Base-by-base conservation (phyloP, 2,113 vertebrate species). In the Albula goreensis region DNA sequence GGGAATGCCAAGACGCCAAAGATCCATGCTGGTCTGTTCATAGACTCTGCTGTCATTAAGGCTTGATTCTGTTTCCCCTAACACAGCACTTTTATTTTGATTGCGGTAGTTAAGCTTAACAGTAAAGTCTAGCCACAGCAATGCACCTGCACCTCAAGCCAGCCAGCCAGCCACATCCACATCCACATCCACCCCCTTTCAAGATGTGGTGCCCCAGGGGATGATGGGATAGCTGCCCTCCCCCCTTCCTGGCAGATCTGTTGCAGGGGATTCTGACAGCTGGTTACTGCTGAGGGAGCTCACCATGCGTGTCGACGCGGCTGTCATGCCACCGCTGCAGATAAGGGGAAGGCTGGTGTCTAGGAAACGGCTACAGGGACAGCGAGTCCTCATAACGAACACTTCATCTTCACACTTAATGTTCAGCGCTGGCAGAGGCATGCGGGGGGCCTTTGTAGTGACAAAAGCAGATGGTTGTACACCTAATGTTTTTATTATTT, bases 391-490 rank as follows among this genome's bases (percentile, higher is more conserved):
- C 31, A 74, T 5, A 31, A n/a, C n/a, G 31, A 74, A 74, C 70
- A 74, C 22, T 19, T 74, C 4, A 74, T 74, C 70, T 74, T 74
- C 9, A 74, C 22, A 74, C n/a, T 74, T 74, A 9, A 74, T 74
- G 25, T 74, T 31, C n/a, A 74, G 22, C 10, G 10, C 22, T 31
- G 22, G 10, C 70, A 31, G 4, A 13, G 22, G 9, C 10, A 22
- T 8, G 70, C 22, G 10, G 6, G 22, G 11, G 70, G 8, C n/a
- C n/a, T 74, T 74, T 74, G 70, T 31, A 74, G 70, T 31, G 70
- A 74, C 70, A 74, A 31, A 66, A 74, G 60, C 70, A 74, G 70
- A 74, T 74, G 70, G n/a, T 74, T 74, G 70, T 31, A 25, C 70
- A 74, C 70, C n/a, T 19, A 31, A 74, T 31, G 70, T 31, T 74